phyloP scores from a whole-genome alignment of 2,888 invertebrate species.

The Listrodromus nycthemerus region DNA sequence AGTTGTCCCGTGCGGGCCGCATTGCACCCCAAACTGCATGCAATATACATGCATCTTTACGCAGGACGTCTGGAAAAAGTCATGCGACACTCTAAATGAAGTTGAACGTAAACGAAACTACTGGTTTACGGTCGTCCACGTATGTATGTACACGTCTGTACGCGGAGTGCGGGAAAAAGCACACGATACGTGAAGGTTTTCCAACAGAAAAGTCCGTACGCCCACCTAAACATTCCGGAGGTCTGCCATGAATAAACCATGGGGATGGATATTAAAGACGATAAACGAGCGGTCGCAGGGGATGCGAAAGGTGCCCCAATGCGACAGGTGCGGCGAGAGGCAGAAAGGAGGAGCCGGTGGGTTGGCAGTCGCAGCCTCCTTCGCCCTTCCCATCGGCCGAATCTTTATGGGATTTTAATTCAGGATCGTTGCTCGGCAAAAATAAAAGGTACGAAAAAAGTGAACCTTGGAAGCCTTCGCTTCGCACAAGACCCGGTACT shows the following conservation, averaged over 20 bases:
- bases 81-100: slow-evolving; percentile 47
- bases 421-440: slow-evolving; percentile 69
- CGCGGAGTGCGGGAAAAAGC: slow-evolving; percentile 29
- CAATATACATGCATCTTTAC: slow-evolving; percentile 27
- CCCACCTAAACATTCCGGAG: slow-evolving; percentile 69
- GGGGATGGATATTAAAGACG: slow-evolving; percentile 83
- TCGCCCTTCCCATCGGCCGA: slow-evolving; percentile 34
- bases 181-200: slow-evolving; percentile 23
- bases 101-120: slow-evolving; percentile 55
- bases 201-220: slow-evolving; percentile 60
- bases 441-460: slow-evolving; percentile 37
- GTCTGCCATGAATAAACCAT: slow-evolving; percentile 81
- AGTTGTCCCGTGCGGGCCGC: slow-evolving; percentile 35
- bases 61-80: slow-evolving; percentile 49
- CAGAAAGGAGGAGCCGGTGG: slow-evolving; percentile 43
- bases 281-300: slow-evolving; percentile 75
- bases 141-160: slow-evolving; percentile 40
- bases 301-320: slow-evolving; percentile 74
- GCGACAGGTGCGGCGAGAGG: slow-evolving; percentile 72
- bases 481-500: slow-evolving; percentile 6
- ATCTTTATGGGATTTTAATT: slow-evolving; percentile 82
- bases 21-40: slow-evolving; percentile 40
- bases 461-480: slow-evolving; percentile 4
- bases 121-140: slow-evolving; percentile 8
- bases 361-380: slow-evolving; percentile 65